These are phyloP conservation scores for Prionailurus bengalensis DNA, from an alignment of 2,113 vertebrate genomes.

Conservation along the genomic window DNA sequence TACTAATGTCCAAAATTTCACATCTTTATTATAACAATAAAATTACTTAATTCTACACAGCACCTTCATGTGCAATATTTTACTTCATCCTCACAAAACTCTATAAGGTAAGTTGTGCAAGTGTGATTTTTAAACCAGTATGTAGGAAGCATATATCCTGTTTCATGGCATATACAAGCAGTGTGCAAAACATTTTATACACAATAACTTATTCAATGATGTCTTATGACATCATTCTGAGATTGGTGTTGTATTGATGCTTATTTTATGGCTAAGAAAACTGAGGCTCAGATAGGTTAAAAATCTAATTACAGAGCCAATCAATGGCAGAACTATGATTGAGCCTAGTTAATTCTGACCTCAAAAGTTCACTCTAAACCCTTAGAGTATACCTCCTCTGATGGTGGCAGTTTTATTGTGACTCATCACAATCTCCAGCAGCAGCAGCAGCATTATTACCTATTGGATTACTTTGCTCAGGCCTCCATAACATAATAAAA, in stretches of 20 bases:
- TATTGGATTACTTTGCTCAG: neutral
- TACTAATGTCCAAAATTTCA: neutral
- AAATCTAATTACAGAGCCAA: neutral
- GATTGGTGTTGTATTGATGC: neutral
- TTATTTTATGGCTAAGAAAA: constrained; percentile 19
- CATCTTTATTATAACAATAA: neutral
- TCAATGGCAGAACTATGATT: neutral
- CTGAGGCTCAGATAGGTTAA: neutral
- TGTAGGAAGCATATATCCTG: neutral
- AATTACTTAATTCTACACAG: constrained; percentile 32
- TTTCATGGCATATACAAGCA: neutral
- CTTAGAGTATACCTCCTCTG: neutral
- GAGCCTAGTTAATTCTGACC: neutral
- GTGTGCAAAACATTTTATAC: neutral
- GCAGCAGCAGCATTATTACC: neutral
- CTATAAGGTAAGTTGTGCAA: neutral
- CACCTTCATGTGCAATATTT: neutral
- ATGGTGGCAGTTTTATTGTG: neutral
- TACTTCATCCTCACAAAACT: neutral
- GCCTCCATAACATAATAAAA: constrained; percentile 1
- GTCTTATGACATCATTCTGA: neutral
- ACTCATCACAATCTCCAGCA: too few relatives aligned
- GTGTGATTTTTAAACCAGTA: neutral
- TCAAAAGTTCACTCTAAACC: neutral
- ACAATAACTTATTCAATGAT: neutral